A percentile compares a stretch with the other conserved stretches of the same genome.
These are phyloP conservation scores for Caerostris darwini DNA, from an alignment of 1,140 invertebrate species.

Conservation along the genomic window DNA sequence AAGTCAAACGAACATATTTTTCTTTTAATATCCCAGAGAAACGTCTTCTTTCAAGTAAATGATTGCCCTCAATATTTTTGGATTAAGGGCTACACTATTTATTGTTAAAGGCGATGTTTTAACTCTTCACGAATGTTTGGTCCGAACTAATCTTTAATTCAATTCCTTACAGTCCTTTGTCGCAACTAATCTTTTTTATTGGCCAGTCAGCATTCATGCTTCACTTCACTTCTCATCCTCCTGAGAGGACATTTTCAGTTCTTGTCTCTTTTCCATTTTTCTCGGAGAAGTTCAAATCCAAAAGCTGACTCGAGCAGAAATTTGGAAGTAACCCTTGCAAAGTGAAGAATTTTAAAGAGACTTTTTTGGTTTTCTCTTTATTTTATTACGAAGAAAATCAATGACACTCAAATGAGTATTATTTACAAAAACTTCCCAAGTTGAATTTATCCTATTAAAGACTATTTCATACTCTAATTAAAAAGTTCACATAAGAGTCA, in stretches of 20 bases:
- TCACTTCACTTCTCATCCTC: neutral
- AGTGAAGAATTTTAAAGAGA: too few species aligned
- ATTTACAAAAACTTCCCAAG: too few species aligned
- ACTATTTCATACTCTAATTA: too few species aligned
- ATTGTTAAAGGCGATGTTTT: neutral
- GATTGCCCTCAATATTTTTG: neutral
- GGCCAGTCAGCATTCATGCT: conserved; percentile 52
- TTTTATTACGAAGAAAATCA: too few species aligned
- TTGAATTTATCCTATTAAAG: too few species aligned
- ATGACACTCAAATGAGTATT: too few species aligned
- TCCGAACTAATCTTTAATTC: conserved; percentile 32
- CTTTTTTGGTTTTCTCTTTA: too few species aligned
- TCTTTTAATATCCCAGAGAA: neutral
- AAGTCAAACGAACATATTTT: too few species aligned
- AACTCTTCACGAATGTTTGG: neutral
- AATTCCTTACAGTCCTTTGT: conserved; percentile 46
- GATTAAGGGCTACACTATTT: neutral
- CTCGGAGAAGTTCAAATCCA: neutral
- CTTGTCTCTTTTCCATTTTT: neutral
- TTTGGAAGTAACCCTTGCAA: too few species aligned
- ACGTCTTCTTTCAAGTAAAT: neutral
- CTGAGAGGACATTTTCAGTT: neutral
- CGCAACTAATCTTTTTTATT: neutral
- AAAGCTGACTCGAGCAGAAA: too few species aligned
- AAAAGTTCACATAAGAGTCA: too few species aligned